Evolutionary conservation across 64 coral and sea anemone species (phyloP), one percentile per base, ranked within the genome.

Genomic region (Pocillopora damicornis): DNA sequence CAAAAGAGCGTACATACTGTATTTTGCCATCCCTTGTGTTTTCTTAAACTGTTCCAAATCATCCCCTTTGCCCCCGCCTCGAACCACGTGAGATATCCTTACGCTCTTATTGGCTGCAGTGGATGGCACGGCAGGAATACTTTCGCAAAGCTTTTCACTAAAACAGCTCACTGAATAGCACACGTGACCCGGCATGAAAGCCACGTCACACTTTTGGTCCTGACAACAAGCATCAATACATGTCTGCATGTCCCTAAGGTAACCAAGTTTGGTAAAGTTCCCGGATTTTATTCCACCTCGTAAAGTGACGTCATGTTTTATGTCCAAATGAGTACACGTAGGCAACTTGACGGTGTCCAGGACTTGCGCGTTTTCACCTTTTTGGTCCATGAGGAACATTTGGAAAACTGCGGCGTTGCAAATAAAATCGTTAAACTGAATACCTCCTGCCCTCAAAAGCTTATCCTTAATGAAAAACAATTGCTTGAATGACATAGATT

Each of bases 171-270:
- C 89, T 38, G 93, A 93, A 63, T 99, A 99, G 17, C 97, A 99
- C 77, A 92, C 88, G 57, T 90, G 86, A 37, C 88, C 90, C 0
- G 97, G 93, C 97, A 99, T 99, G 63, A 99, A 99, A 30, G 97
- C 97, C 11, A 99, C 97, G 83, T 95, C 90, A 93, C 97, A 99
- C 30, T 68, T 66, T 16, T 81, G 63, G 6, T 99, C 97, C 73
- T 99, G 97, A 79, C 97, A 99, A 59, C 97, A 99, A 20, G 93
- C 97, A 61, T 99, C 97, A 22, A 99, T 85, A 66, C 97, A 99
- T 2, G 97, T 99, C 68, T 99, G 97, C 97, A 99, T 99, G 88
- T 99, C 97, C 56, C 92, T 87, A 69, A 94, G 73, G 60, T 92
- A 89, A 30, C 97, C 97, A 5, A 95, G 87, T 37, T 95, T 94